phyloP scores from a whole-genome alignment of 2,888 invertebrate species.

The Acleris emargana region DNA sequence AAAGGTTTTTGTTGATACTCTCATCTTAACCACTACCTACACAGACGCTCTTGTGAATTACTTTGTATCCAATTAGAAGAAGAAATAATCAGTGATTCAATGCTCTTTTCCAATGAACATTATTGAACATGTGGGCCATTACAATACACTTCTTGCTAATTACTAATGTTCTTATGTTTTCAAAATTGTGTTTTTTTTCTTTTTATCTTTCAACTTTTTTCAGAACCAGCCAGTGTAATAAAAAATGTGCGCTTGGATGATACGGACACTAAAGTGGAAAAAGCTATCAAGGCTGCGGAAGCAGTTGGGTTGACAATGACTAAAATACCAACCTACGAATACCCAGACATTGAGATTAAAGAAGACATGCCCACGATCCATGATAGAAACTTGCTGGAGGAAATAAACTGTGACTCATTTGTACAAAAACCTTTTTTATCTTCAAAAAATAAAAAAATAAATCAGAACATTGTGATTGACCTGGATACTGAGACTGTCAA shows the following conservation, averaged over 20 bases:
- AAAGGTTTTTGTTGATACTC: too few species aligned
- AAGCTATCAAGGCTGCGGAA: constrained; percentile 77
- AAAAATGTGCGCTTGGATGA: constrained; percentile 66
- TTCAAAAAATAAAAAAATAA: constrained; percentile 84
- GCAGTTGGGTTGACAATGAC: constrained; percentile 80
- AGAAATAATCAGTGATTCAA: too few species aligned
- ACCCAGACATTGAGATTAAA: constrained; percentile 73
- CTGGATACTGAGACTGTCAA: constrained; percentile 88
- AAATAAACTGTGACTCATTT: constrained; percentile 88
- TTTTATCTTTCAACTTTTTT: constrained; percentile 40
- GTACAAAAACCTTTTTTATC: constrained; percentile 84
- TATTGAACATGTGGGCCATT: too few species aligned
- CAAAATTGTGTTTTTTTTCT: constrained; percentile 1
- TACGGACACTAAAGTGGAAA: constrained; percentile 74
- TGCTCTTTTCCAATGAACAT: too few species aligned
- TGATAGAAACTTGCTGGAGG: constrained; percentile 85
- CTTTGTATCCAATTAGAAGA: too few species aligned
- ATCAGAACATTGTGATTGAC: constrained; percentile 89
- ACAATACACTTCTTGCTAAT: too few species aligned
- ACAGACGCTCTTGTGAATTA: too few species aligned
- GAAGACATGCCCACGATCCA: constrained; percentile 81
- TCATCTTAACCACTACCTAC: too few species aligned
- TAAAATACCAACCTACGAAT: constrained; percentile 78
- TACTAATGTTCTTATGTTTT: too few species aligned
- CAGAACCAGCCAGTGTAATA: constrained; percentile 54